Evolutionary conservation across 1,140 invertebrate genomes (phyloP).

Genomic region (Drosophila repleta): DNA sequence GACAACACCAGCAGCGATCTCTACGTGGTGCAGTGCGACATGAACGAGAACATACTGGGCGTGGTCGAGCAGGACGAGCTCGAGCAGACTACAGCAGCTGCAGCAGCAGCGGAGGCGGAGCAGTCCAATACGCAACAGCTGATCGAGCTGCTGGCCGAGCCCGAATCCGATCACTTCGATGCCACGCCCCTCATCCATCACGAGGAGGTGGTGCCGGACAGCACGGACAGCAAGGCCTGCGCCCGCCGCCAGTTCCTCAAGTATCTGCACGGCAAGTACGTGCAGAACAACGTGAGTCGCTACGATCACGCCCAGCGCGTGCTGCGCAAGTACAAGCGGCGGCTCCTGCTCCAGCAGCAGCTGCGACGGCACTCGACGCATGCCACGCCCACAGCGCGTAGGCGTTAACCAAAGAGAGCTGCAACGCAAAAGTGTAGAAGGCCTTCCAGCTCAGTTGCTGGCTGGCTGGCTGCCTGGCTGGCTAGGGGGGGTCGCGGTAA

Average conservation of each 20-base stretch:
- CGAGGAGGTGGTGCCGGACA: conserved; percentile 68
- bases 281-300: conserved; percentile 63
- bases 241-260: conserved; percentile 64
- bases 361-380: not conserved
- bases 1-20: conserved; percentile 75
- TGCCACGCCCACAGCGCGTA: conserved; percentile 6
- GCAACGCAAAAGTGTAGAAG: not conserved
- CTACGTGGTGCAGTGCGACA: conserved; percentile 81
- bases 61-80: conserved; percentile 47
- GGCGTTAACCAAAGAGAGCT: conserved; percentile 52
- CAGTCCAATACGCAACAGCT: conserved; percentile 58
- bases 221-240: conserved; percentile 30
- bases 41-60: conserved; percentile 77
- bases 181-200: conserved; percentile 57
- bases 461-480: too few species aligned
- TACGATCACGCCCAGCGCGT: conserved; percentile 70
- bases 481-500: not conserved
- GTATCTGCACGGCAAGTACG: conserved; percentile 77
- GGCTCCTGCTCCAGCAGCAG: not conserved
- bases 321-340: conserved; percentile 68
- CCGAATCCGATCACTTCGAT: conserved; percentile 35
- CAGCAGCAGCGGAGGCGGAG: conserved; percentile 6
- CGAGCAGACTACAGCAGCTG: conserved; percentile 6
- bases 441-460: not conserved
- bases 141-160: conserved; percentile 63